phyloP scores from a whole-genome alignment of 2,888 invertebrate genomes.

The Heliconius charithonia region DNA sequence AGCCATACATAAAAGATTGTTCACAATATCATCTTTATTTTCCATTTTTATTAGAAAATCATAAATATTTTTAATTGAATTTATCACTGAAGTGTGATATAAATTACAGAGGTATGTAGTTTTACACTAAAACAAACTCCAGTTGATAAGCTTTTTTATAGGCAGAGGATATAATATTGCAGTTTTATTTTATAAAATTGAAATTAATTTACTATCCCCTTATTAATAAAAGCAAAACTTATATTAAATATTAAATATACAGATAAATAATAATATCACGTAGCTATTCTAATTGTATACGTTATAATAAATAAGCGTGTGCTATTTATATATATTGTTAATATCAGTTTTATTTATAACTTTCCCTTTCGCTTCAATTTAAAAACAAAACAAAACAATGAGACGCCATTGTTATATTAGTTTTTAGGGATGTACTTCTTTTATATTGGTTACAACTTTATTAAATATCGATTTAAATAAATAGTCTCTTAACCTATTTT shows the following conservation, averaged over 20 bases:
- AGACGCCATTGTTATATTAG: conserved; percentile 25
- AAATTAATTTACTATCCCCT: conserved; percentile 11
- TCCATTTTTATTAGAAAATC: conserved; percentile 33
- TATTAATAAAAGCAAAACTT: background rate
- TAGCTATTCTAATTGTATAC: background rate
- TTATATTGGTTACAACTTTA: background rate
- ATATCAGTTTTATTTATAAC: conserved; percentile 8
- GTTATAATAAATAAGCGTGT: background rate
- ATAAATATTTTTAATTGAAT: background rate
- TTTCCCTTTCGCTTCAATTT: conserved; percentile 24
- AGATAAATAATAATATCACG: background rate
- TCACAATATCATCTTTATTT: conserved; percentile 35
- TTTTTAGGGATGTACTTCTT: conserved; percentile 20
- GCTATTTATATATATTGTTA: conserved; percentile 1
- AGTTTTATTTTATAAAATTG: background rate
- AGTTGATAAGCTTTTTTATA: background rate
- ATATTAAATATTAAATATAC: background rate
- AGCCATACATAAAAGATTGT: conserved; percentile 65
- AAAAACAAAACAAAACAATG: conserved; percentile 33
- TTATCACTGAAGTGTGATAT: background rate
- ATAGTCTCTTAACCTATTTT: background rate
- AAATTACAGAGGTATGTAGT: background rate
- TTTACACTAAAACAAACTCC: background rate
- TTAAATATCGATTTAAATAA: conserved; percentile 2
- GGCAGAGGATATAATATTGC: background rate